Base-by-base conservation (phyloP, 2,113 vertebrate genomes). In the Beaufortia kweichowensis region DNA sequence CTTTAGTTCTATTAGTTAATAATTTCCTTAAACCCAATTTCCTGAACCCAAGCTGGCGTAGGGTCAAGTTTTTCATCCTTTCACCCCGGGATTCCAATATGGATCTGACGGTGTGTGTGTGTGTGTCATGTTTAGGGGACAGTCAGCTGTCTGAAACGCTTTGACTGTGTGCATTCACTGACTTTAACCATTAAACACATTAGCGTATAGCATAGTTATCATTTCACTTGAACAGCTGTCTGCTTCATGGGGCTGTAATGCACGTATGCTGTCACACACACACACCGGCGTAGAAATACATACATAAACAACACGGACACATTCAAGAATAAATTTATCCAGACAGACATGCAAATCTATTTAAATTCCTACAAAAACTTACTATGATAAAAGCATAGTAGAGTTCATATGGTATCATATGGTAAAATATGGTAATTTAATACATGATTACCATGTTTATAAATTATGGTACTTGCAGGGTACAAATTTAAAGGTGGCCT, bases 201-300 rank as follows among this genome's bases (percentile, higher is more conserved):
- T 70, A 76, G 73, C 65, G 28, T 77, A 79, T 79, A 76, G 71
- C 74, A 68, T 50, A 56, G 73, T 82, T 79, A 67, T 75, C 68
- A 77, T 59, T 76, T 79, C 68, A 74, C 81, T 69, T 68, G 55
- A 63, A 60, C 81, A 79, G 81, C 81, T 80, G 81, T 83, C 68
- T 72, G 33, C 33, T 66, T 24, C 56, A 46, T 46, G 17, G 48
- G 39, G 7, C 15, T 35, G 39, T 74, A 46, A 80, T 53, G 66
- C 57, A 56, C 15, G 39, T 31, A 33, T 17, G 17, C 53, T 26
- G n/a, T n/a, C 67, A 21, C 46, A 60, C 61, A 29, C 74, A 67
- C 53, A 62, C 41, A 55, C 29, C 11, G 4, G 4, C 4, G 23
- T 24, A 56, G 26, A 59, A 17, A 66, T 57, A 71, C 66, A 53